Evolutionary conservation across 2,113 vertebrate species (phyloP).

Genomic region (Rhabdomys dilectus): DNA sequence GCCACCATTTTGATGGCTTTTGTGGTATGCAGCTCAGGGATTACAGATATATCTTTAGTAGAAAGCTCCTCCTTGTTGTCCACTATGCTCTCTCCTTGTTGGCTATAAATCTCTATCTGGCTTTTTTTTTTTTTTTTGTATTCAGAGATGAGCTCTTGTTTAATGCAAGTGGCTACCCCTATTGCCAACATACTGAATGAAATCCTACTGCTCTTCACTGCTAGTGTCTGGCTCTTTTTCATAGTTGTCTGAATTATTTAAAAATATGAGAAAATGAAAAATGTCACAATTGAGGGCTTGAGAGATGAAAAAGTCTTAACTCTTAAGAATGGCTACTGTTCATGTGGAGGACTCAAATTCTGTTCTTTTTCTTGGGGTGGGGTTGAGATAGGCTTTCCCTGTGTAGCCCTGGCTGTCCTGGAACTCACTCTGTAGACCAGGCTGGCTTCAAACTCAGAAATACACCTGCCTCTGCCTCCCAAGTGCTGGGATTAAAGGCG

Average conservation of each 20-base stretch:
- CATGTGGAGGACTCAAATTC: neutral
- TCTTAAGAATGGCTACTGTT: neutral
- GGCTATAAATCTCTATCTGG: neutral
- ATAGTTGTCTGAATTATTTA: neutral
- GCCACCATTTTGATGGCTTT: no score
- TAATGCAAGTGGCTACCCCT: neutral
- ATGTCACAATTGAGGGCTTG: neutral
- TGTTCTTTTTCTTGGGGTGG: neutral
- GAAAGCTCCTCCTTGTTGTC: neutral
- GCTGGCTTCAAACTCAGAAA: no score
- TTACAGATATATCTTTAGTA: neutral
- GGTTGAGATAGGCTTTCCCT: no score
- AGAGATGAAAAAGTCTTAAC: neutral
- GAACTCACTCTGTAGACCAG: no score
- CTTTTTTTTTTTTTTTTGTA: neutral
- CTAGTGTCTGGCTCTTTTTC: neutral
- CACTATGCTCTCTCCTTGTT: neutral
- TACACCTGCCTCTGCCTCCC: no score
- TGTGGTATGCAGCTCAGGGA: no score
- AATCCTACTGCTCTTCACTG: neutral
- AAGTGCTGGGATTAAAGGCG: no score
- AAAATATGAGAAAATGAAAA: neutral
- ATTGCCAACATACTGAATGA: neutral
- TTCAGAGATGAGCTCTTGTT: conserved; percentile 7
- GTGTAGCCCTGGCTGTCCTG: no score